These are phyloP conservation scores for Chlorops oryzae DNA, from an alignment of 1,140 invertebrate species.

Conservation along the genomic window DNA sequence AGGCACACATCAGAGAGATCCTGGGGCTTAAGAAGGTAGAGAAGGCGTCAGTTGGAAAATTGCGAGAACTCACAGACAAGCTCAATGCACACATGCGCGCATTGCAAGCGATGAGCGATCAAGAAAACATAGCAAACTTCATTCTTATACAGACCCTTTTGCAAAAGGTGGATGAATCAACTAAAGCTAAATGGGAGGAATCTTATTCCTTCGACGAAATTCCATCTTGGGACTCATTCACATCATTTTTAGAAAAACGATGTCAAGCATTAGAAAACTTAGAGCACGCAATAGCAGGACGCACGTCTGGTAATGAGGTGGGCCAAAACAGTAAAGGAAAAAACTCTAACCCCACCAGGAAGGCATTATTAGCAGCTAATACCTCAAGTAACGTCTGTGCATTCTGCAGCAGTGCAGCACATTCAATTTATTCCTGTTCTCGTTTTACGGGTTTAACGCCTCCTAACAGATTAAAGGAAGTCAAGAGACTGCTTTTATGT, in stretches of 20 bases:
- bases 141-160: not conserved
- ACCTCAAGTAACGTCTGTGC: not conserved
- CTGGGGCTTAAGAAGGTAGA: no score
- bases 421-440: not conserved
- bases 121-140: not conserved
- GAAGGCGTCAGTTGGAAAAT: not conserved
- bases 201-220: no score
- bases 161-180: not conserved
- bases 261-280: not conserved
- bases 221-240: constrained; percentile 2
- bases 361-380: not conserved
- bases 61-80: not conserved
- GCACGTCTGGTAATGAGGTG: not conserved
- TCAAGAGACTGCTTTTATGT: not conserved
- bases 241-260: not conserved
- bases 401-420: not conserved
- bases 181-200: no score
- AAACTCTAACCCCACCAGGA: not conserved
- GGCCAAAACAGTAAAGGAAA: no score
- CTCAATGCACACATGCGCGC: not conserved
- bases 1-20: constrained; percentile 9
- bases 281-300: not conserved
- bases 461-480: not conserved
- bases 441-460: not conserved
- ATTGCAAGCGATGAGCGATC: not conserved